These are phyloP conservation scores for Polyommatus icarus DNA, from an alignment of 2,888 invertebrate species.

Conservation along the genomic window DNA sequence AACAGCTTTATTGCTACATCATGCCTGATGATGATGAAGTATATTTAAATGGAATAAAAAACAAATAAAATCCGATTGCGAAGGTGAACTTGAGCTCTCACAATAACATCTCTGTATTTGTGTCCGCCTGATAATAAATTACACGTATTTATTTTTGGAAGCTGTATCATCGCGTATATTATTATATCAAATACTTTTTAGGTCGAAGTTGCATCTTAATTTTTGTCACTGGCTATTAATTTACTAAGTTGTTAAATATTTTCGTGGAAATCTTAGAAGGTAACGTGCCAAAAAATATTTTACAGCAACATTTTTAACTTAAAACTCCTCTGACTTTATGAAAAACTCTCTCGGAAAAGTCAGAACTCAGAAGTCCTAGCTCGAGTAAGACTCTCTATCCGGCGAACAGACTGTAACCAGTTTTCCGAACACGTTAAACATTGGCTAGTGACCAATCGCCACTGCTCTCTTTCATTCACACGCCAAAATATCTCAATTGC, in stretches of 20 bases:
- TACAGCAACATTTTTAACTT: no score
- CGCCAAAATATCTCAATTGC: no score
- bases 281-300: neutral
- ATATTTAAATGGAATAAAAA: neutral
- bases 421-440: no score
- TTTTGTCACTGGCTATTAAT: neutral
- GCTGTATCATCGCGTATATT: neutral
- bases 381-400: no score
- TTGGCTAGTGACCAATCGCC: no score
- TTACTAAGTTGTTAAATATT: neutral
- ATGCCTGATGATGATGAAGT: neutral
- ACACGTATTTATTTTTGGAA: neutral
- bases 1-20: neutral
- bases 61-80: neutral
- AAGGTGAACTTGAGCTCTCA: constrained; percentile 4
- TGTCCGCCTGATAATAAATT: neutral
- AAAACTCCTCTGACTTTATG: no score
- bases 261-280: neutral
- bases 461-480: no score
- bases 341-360: no score
- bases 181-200: neutral
- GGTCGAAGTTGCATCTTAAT: no score
- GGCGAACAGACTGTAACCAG: no score
- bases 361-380: no score
- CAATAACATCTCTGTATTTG: neutral